These are phyloP conservation scores for Halictus rubicundus DNA, from an alignment of 1,140 invertebrate species.

Conservation along the genomic window DNA sequence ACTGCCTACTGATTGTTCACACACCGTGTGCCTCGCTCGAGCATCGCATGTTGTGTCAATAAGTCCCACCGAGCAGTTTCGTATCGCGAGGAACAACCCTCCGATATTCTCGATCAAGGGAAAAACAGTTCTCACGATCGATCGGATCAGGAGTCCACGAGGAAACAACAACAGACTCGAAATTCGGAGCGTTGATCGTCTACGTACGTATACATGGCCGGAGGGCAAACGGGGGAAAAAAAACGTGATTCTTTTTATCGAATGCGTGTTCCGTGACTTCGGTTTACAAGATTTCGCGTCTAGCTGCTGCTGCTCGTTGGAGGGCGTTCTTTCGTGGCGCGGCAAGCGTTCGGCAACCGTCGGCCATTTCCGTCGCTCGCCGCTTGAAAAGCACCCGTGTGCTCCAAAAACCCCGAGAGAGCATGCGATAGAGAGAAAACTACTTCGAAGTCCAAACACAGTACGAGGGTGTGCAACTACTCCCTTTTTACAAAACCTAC, in stretches of 20 bases:
- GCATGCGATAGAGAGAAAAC: constrained; percentile 37
- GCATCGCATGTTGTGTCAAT: constrained; percentile 66
- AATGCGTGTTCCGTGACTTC: constrained; percentile 48
- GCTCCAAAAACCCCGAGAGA: constrained; percentile 53
- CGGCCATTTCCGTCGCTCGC: constrained; percentile 60
- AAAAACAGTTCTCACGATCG: constrained; percentile 15
- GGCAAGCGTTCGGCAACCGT: constrained; percentile 69
- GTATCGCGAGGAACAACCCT: constrained; percentile 45
- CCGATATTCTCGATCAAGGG: constrained; percentile 11
- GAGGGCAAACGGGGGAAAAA: constrained; percentile 9
- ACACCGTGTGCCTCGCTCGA: constrained; percentile 48
- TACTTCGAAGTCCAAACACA: constrained; percentile 31
- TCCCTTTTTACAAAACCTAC: neutral
- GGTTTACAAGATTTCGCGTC: constrained; percentile 65
- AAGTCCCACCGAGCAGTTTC: constrained; percentile 41
- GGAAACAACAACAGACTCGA: constrained; percentile 35
- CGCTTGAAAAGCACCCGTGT: constrained; percentile 45
- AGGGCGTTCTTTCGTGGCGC: constrained; percentile 75
- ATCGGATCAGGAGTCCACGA: constrained; percentile 16
- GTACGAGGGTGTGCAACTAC: neutral
- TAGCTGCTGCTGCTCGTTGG: constrained; percentile 56
- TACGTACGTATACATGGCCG: constrained; percentile 44
- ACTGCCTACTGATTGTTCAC: constrained; percentile 16
- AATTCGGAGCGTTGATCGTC: constrained; percentile 31
- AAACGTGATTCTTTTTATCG: constrained; percentile 52